These are phyloP conservation scores for Brienomyrus brachyistius DNA, from an alignment of 2,113 vertebrate genomes.

Conservation along the genomic window DNA sequence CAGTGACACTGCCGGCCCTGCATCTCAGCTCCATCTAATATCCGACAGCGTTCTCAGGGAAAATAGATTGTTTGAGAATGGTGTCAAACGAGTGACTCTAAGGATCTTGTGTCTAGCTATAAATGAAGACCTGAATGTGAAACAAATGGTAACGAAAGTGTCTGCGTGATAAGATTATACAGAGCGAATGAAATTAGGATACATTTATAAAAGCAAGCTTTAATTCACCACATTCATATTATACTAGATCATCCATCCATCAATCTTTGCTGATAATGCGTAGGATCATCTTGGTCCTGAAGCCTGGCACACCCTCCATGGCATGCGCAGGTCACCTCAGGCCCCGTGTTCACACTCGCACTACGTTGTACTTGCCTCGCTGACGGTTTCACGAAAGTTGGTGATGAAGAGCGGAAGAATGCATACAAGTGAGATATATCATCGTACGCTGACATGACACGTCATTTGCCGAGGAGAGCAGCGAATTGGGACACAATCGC, in stretches of 20 bases:
- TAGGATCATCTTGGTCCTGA: not conserved
- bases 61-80: not conserved
- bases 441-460: not conserved
- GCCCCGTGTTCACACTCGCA: not conserved
- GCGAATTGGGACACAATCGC: conserved; percentile 35
- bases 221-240: not conserved
- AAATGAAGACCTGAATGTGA: not conserved
- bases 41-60: not conserved
- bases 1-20: not conserved
- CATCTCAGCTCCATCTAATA: not conserved
- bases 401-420: not conserved
- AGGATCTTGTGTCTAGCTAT: not conserved
- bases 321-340: not conserved
- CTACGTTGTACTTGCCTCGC: not conserved
- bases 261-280: not conserved
- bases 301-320: not conserved
- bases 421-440: not conserved
- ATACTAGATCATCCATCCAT: not conserved
- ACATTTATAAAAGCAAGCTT: not conserved
- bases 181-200: not conserved
- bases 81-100: not conserved
- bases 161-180: not conserved
- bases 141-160: not conserved
- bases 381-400: not conserved
- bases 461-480: not conserved